Percentiles rank a stretch among this genome's conserved stretches.
These are phyloP conservation scores for Chloropsis hardwickii DNA, from an alignment of 2,113 vertebrate species.

Conservation along the genomic window DNA sequence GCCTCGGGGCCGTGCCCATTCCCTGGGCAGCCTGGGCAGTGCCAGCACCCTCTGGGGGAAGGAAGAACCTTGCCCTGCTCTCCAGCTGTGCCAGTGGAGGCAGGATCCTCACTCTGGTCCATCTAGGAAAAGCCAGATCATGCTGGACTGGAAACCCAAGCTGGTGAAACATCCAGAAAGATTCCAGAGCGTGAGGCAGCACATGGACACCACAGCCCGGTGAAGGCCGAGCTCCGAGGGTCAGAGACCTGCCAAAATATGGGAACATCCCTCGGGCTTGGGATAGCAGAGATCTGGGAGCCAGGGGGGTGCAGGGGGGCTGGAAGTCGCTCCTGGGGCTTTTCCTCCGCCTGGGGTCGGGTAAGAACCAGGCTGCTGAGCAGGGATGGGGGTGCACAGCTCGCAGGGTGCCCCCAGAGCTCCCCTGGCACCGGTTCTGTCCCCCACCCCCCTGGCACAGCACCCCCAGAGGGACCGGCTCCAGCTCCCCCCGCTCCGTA, in stretches of 20 bases:
- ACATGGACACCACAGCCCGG: rapidly evolving
- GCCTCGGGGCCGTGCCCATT: not conserved
- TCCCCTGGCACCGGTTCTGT: not conserved
- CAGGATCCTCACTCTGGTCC: not conserved
- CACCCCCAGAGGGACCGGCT: not conserved
- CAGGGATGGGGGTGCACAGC: not conserved
- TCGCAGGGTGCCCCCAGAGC: not conserved
- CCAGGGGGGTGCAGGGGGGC: not conserved
- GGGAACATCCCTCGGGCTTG: not conserved
- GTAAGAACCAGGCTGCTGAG: not conserved
- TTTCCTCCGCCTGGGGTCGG: not conserved
- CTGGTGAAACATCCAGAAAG: not conserved
- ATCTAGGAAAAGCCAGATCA: not conserved
- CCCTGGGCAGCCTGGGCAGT: not conserved
- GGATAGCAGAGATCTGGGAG: not conserved
- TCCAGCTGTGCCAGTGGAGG: not conserved
- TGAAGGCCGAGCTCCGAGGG: not conserved
- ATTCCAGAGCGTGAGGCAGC: not conserved
- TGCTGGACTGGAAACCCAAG: not conserved
- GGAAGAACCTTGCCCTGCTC: not conserved
- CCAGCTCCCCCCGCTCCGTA: not conserved
- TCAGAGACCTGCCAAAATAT: not conserved
- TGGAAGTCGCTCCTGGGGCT: not conserved
- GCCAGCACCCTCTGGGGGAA: not conserved
- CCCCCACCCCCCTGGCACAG: not conserved